Evolutionary conservation across 2,888 invertebrate genomes (phyloP).

Genomic region (Sphaeridia pumilis): DNA sequence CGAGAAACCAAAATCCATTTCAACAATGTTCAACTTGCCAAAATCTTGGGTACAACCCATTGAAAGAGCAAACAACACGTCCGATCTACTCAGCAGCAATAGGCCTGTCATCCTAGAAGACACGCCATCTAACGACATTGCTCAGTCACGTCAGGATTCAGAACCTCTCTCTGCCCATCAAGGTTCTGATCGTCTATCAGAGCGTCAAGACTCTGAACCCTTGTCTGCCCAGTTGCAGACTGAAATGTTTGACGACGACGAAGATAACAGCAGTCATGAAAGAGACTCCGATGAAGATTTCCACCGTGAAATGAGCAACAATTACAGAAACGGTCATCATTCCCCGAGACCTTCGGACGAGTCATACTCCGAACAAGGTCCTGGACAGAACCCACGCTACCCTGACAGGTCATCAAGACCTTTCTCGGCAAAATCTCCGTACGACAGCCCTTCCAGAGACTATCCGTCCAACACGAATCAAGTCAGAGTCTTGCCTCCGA

Average conservation of each 20-base stretch:
- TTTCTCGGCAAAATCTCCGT: background rate
- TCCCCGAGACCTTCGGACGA: background rate
- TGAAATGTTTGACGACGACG: conserved; percentile 6
- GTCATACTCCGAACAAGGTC: conserved; percentile 9
- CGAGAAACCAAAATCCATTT: too few species aligned
- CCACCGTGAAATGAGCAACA: conserved; percentile 8
- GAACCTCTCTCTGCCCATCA: too few species aligned
- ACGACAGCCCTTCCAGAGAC: background rate
- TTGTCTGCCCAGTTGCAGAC: conserved; percentile 9
- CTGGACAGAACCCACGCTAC: conserved; percentile 4
- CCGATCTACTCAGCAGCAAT: too few species aligned
- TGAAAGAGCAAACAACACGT: too few species aligned
- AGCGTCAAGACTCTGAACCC: too few species aligned
- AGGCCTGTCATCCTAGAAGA: too few species aligned
- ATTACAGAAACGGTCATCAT: background rate
- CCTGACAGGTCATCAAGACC: background rate
- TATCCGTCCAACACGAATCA: conserved; percentile 6
- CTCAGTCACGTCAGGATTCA: too few species aligned
- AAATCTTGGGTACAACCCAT: too few species aligned
- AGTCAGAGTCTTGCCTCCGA: conserved; percentile 9
- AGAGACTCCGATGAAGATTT: conserved; percentile 2
- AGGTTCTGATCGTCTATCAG: too few species aligned
- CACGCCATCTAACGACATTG: too few species aligned
- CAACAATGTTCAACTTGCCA: too few species aligned
- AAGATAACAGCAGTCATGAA: background rate